These are phyloP conservation scores for Scaptomyza pallida DNA, from an alignment of 1,140 invertebrate genomes.

Conservation along the genomic window DNA sequence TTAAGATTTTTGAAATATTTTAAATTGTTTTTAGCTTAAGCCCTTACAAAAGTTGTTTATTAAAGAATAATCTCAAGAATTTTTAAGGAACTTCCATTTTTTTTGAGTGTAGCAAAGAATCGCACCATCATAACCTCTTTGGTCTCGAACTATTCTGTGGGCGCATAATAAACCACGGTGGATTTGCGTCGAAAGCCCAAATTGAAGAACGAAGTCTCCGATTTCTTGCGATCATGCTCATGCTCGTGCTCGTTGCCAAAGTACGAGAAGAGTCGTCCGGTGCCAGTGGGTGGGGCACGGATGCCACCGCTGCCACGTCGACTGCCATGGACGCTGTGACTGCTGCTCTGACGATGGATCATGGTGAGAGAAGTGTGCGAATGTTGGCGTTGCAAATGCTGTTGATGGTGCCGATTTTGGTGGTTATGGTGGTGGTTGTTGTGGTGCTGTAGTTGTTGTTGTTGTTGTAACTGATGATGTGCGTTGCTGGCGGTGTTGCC, in stretches of 20 bases:
- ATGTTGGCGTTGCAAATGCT: slow-evolving; percentile 73
- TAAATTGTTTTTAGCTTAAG: too few species aligned
- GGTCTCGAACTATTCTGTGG: slow-evolving; percentile 56
- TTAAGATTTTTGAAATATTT: too few species aligned
- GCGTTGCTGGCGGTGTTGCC: slow-evolving; percentile 62
- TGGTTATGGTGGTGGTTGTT: slow-evolving; percentile 52
- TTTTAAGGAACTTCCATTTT: too few species aligned
- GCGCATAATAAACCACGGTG: slow-evolving; percentile 80
- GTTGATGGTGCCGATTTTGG: slow-evolving; percentile 56
- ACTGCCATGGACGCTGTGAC: slow-evolving; percentile 60
- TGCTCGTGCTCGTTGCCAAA: slow-evolving; percentile 78
- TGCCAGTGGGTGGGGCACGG: slow-evolving; percentile 52
- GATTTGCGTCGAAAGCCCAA: slow-evolving; percentile 81
- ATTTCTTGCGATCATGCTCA: slow-evolving; percentile 79
- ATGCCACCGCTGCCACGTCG: slow-evolving; percentile 43
- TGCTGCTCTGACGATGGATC: slow-evolving; percentile 74
- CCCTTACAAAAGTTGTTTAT: too few species aligned
- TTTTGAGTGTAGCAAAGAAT: slow-evolving; percentile 1
- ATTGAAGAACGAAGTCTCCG: slow-evolving; percentile 82
- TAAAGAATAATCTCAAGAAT: too few species aligned
- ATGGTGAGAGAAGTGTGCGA: slow-evolving; percentile 73
- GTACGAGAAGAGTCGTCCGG: slow-evolving; percentile 76
- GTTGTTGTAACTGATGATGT: slow-evolving; percentile 65
- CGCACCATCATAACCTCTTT: background rate
- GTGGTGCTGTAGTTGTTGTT: slow-evolving; percentile 64